These are phyloP conservation scores for Bradypodion ventrale DNA, from an alignment of 2,797 vertebrate genomes.

Conservation along the genomic window DNA sequence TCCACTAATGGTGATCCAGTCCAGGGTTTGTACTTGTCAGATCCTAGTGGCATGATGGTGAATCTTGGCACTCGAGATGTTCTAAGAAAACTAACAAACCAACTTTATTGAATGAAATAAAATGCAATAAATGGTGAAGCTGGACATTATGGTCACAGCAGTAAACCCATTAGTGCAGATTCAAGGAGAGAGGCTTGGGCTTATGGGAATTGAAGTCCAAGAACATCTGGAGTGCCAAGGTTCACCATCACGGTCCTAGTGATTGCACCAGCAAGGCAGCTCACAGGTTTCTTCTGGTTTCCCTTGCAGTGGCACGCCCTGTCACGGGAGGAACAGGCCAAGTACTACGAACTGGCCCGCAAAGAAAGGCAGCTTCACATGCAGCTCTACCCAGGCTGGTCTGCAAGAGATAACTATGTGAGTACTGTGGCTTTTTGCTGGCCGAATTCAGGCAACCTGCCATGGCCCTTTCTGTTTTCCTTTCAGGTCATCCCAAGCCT, in stretches of 20 bases:
- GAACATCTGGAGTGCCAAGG: no score
- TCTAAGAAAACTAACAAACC: no score
- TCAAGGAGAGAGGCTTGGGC: no score
- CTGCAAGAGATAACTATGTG: constrained; percentile 97
- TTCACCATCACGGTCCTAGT: no score
- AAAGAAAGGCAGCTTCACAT: constrained; percentile 99
- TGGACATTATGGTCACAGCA: no score
- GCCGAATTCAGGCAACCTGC: no score
- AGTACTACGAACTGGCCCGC: constrained; percentile 97
- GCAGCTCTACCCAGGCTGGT: constrained; percentile 99
- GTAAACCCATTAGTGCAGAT: no score
- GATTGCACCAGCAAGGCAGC: neutral
- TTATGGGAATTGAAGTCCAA: no score
- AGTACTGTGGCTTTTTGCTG: constrained; percentile 68
- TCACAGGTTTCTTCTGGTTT: neutral
- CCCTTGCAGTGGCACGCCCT: constrained; percentile 92
- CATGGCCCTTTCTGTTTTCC: neutral
- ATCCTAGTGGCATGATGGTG: no score
- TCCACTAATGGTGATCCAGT: neutral
- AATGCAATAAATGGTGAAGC: no score
- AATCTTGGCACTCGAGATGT: no score
- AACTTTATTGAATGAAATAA: no score
- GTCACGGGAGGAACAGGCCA: constrained; percentile 96
- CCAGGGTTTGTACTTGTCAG: neutral
- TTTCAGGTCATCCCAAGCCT: neutral